Evolutionary conservation across 35 echinoderm and acorn worm species (phyloP).

Genomic region (Apostichopus parvimensis): DNA sequence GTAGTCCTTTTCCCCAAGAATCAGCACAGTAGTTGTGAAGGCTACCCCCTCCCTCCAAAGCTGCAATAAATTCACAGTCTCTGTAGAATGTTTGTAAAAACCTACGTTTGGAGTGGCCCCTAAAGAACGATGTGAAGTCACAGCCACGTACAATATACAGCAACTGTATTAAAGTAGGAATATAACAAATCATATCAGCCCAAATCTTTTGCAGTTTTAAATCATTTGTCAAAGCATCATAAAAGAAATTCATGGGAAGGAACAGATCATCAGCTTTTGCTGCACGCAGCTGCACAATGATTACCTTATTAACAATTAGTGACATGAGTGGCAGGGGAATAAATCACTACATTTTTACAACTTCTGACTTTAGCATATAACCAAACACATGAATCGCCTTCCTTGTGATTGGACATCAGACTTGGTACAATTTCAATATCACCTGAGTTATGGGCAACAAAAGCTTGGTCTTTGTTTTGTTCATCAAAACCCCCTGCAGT

Average conservation of each 20-base stretch:
- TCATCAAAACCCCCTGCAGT: no score
- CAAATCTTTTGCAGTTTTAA: constrained; percentile 7
- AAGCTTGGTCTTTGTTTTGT: no score
- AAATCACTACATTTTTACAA: constrained; percentile 46
- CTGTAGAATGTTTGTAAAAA: constrained; percentile 23
- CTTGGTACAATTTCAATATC: no score
- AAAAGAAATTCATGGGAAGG: not conserved
- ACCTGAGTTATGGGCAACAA: no score
- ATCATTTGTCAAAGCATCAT: not conserved
- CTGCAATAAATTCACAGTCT: not conserved
- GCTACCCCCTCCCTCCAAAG: no score
- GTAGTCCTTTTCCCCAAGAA: no score
- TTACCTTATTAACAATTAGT: not conserved
- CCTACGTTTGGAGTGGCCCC: not conserved
- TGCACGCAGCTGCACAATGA: constrained; percentile 40
- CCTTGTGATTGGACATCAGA: constrained; percentile 32
- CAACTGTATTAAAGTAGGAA: constrained; percentile 1
- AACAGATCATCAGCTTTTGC: constrained; percentile 12
- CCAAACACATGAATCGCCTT: constrained; percentile 50
- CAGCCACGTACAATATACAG: constrained; percentile 40
- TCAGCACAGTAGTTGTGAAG: no score
- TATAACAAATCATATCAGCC: not conserved
- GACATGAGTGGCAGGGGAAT: constrained; percentile 25
- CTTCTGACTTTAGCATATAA: constrained; percentile 26
- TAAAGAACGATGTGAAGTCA: constrained; percentile 54